A percentile compares a stretch with the other conserved stretches of the same genome.
Conservation (phyloP, 2,113 vertebrate genomes). For the Rhabdomys dilectus region DNA sequence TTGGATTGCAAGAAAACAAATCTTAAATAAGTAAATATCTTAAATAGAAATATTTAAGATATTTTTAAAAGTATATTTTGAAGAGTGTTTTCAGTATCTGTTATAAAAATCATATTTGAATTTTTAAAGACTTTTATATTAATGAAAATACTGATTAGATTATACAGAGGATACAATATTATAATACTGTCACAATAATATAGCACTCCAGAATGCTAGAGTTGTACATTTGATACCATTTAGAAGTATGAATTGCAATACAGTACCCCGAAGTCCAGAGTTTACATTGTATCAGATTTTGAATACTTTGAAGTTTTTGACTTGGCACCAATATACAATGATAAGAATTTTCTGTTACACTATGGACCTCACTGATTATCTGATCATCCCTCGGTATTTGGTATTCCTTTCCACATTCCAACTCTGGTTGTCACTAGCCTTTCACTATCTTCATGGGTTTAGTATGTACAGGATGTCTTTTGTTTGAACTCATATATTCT, state of each 20-base stretch:
- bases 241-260: background rate
- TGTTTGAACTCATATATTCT: background rate
- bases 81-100: background rate
- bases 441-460: background rate
- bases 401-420: too few species aligned
- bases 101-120: background rate
- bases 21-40: too few species aligned
- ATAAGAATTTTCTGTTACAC: background rate
- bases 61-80: background rate
- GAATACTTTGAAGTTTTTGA: background rate
- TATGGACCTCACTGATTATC: background rate
- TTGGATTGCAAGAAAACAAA: background rate
- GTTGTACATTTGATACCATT: too few species aligned
- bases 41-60: too few species aligned
- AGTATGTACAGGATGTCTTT: background rate
- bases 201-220: background rate
- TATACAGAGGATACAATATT: background rate
- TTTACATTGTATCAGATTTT: background rate
- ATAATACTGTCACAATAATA: fast-evolving
- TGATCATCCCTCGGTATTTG: background rate
- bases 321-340: background rate
- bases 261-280: too few species aligned
- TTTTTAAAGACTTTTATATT: background rate
- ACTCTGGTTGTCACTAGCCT: background rate
- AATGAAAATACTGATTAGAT: background rate